Base-by-base conservation (phyloP, 2,113 vertebrate species). In the Mixornis gularis region DNA sequence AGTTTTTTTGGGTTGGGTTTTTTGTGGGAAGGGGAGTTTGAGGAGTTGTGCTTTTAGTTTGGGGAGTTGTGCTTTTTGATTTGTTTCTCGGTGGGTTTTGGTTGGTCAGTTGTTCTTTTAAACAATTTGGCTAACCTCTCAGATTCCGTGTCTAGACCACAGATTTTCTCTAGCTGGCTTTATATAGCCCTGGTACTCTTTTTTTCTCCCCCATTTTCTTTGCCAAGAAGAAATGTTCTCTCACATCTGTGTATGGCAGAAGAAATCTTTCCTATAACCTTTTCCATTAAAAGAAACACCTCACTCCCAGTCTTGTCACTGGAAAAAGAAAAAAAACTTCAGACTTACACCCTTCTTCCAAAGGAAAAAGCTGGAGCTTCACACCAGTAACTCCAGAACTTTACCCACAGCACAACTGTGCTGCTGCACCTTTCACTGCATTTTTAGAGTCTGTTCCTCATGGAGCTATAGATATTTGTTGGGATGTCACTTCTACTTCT, bases 181-280 rank as follows among this genome's bases (percentile, higher is more conserved):
- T 95, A 87, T 74, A 78, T 69, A 85, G 93, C 38, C 49, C 68
- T 73, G 56, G 19, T 65, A 63, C 46, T 90, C 58, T 40, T 46
- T 38, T 43, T 43, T 59, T 78, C 17, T 16, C 9, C 30, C 49
- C 32, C 51, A 13, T 85, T 62, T 80, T 69, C 74, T 62, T 71
- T 90, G 79, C 83, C 80, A 93, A 90, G 38, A 72, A 95, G 92
- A 89, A 93, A 93, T 96, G 91, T 93, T 92, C 88, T 94, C 81
- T 78, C 89, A 96, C 95, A 97, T 93, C 96, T 96, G 95, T 92
- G 96, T 65, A 83, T 91, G 85, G 92, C 90, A 97, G 96, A 92
- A 96, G 65, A 95, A 96, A 89, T 97, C 90, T 86, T 91, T 84
- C 95, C 95, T 92, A 38, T 49, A 91, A 92, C 49, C 49, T 60